These are phyloP conservation scores for Pyralis farinalis DNA, from an alignment of 2,888 invertebrate genomes.

Conservation along the genomic window DNA sequence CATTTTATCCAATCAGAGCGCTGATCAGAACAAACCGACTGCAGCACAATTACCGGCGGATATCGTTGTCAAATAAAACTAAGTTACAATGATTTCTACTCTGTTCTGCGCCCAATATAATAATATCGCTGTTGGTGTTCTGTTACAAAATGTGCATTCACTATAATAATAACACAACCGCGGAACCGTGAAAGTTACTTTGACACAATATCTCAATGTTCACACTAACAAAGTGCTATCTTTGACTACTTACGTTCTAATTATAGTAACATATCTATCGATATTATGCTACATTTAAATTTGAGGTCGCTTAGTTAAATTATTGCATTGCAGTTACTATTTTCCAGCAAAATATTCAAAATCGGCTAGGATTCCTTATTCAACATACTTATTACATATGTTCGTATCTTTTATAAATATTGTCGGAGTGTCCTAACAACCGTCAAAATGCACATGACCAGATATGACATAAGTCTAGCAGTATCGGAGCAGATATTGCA, in stretches of 20 bases:
- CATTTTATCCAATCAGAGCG: no score
- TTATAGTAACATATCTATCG: background rate
- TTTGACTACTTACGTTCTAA: slow-evolving; percentile 1
- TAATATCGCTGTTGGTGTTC: slow-evolving; percentile 5
- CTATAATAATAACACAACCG: slow-evolving; percentile 11
- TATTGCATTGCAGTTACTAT: slow-evolving; percentile 9
- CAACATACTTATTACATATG: background rate
- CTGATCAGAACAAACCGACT: no score
- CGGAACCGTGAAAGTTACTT: slow-evolving; percentile 15
- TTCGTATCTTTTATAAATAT: background rate
- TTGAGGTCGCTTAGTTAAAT: slow-evolving; percentile 2
- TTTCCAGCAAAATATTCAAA: background rate
- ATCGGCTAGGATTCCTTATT: background rate
- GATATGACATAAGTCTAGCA: background rate
- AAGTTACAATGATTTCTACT: no score
- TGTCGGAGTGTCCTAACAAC: slow-evolving; percentile 2
- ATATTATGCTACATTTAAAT: background rate
- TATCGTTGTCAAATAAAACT: no score
- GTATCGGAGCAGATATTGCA: background rate
- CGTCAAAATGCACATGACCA: background rate
- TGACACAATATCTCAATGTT: slow-evolving; percentile 11
- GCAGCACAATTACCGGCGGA: no score
- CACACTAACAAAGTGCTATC: slow-evolving; percentile 1
- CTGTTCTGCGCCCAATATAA: no score
- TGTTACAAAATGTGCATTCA: background rate